Conservation (phyloP, 2,888 invertebrate genomes). For the Machimus rusticus region DNA sequence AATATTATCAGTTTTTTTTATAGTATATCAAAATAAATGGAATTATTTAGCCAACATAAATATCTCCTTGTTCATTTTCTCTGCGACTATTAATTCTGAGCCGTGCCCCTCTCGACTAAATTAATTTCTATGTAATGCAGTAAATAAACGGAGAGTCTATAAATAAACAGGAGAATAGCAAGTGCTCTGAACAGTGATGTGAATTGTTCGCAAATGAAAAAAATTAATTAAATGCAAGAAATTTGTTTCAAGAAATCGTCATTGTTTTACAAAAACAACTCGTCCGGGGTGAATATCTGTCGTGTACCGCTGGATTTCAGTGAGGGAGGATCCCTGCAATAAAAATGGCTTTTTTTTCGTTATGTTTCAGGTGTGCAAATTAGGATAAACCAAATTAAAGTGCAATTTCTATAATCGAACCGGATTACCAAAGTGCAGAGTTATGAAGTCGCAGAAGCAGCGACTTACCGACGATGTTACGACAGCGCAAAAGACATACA, state of each 20-base stretch:
- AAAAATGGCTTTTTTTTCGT: not conserved
- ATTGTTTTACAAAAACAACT: not conserved
- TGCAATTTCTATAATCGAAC: not conserved
- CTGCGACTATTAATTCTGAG: not conserved
- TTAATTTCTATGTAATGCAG: constrained; percentile 19
- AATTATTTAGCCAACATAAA: not conserved
- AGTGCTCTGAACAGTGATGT: not conserved
- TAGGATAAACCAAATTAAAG: not conserved
- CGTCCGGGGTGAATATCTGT: not conserved
- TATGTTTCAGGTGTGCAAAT: not conserved
- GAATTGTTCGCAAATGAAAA: not conserved
- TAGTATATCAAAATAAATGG: not conserved
- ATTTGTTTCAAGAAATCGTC: not conserved
- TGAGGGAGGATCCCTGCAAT: not conserved
- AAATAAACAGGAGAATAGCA: not conserved
- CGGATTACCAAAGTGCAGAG: not conserved
- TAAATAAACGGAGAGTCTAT: constrained; percentile 4
- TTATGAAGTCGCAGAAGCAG: not conserved
- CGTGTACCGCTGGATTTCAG: not conserved
- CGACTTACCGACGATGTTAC: not conserved
- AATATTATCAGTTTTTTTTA: not conserved
- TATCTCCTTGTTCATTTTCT: not conserved
- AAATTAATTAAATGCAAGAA: not conserved
- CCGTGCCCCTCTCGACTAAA: constrained; percentile 9
- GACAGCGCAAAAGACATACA: not conserved